Evolutionary conservation across 2,113 vertebrate species (phyloP).

Genomic region (Crotalus helleri): DNA sequence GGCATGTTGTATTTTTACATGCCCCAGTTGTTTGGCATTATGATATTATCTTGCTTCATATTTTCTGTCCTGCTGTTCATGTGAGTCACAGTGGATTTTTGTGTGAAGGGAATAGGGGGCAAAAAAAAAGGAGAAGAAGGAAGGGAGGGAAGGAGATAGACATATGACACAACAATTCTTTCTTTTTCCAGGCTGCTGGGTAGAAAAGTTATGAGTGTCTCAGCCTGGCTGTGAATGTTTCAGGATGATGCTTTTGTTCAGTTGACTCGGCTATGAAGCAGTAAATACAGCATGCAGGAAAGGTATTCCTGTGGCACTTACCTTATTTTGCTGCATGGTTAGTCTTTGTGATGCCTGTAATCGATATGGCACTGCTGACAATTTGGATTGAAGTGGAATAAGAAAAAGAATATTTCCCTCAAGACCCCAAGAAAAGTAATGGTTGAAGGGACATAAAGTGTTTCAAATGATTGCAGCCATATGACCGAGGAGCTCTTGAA

Average conservation of each 20-base stretch:
- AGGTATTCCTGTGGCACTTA: conserved; percentile 30
- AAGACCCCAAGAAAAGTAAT: conserved; percentile 44
- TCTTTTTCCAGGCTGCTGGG: not conserved
- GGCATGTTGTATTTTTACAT: not conserved
- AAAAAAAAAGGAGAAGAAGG: not conserved
- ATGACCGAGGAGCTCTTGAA: conserved; percentile 54
- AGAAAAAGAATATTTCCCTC: conserved; percentile 59
- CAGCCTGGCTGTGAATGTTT: conserved; percentile 29
- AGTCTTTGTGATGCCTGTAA: conserved; percentile 49
- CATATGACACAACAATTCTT: not conserved
- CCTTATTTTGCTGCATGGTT: conserved; percentile 43
- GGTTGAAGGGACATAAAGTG: conserved; percentile 52
- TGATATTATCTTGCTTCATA: not conserved
- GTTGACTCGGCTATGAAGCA: conserved; percentile 37
- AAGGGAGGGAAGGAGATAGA: not conserved
- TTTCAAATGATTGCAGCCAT: conserved; percentile 47
- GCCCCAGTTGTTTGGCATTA: not conserved
- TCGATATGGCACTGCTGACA: conserved; percentile 52
- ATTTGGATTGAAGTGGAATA: conserved; percentile 59
- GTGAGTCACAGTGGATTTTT: not conserved
- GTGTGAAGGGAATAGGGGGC: not conserved
- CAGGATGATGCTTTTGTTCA: conserved; percentile 1
- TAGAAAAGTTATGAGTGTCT: not conserved
- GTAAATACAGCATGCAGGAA: conserved; percentile 43
- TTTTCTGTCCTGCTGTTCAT: not conserved